These are phyloP conservation scores for Enteromius mattozi DNA, from an alignment of 2,797 vertebrate species.

Conservation along the genomic window DNA sequence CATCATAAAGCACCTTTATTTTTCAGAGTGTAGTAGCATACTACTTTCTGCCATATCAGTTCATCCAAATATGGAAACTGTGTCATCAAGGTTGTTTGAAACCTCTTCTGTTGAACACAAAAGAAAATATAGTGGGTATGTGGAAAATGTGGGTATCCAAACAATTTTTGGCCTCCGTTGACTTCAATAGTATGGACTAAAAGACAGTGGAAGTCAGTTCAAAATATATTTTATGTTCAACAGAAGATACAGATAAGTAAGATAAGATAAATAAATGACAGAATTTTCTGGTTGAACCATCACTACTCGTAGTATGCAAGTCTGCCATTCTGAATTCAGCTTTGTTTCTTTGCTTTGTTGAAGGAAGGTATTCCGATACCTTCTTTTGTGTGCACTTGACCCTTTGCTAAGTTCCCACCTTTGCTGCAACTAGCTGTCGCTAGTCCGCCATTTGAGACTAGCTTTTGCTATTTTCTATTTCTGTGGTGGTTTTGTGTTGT, in stretches of 20 bases:
- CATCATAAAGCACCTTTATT: no score
- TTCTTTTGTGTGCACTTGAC: background rate
- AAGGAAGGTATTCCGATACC: slow-evolving; percentile 5
- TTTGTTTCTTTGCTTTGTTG: background rate
- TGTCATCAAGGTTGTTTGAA: background rate
- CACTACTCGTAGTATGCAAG: background rate
- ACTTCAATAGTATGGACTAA: background rate
- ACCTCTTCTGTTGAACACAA: background rate
- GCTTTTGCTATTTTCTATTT: background rate
- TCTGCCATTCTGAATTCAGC: background rate
- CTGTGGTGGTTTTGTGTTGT: background rate
- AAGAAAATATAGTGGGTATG: background rate
- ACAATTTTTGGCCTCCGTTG: background rate
- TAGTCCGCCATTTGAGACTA: background rate
- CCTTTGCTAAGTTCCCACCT: background rate
- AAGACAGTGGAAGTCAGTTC: background rate
- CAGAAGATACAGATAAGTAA: background rate
- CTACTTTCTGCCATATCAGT: background rate
- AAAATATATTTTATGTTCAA: background rate
- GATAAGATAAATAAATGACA: background rate
- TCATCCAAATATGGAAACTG: background rate
- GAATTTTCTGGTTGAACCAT: background rate
- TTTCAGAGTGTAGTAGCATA: background rate
- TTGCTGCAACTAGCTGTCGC: background rate
- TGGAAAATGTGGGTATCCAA: background rate